Evolutionary conservation across 2,888 invertebrate genomes (phyloP), one percentile per base, ranked within the genome.

Genomic region (Ichneumoninae sp.): DNA sequence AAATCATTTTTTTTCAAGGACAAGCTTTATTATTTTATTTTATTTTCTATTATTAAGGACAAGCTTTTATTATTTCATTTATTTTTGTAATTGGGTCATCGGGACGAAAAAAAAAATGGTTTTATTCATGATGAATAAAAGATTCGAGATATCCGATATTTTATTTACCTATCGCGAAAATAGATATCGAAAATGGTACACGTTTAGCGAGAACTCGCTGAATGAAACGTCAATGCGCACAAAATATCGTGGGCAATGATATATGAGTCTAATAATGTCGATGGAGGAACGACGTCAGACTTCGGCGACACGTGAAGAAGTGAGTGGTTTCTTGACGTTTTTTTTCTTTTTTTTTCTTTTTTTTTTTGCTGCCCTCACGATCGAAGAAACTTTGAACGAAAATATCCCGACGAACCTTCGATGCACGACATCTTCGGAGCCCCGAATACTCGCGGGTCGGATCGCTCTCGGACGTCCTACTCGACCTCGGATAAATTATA

Each of bases 381-480:
- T 54, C 71, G 54, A 36, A 40, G 52, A 54, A 71, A 71, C 16
- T 54, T 22, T 22, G 5, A 22, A 54, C 36, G 71, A 13, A 71
- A 71, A 71, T 71, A 71, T 36, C 71, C 22, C 36, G 54, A 71
- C 22, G 71, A 47, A 71, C 71, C 13, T 36, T 54, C 70, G 70
- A 70, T 52, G 22, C 36, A 19, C 33, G 30, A 22, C n/a, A 54
- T 52, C 71, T 30, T 16, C 30, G 16, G 16, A n/a, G 40, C 26
- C 26, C 22, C 57, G 22, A 22, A 57, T 22, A 57, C 26, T 3
- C 57, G 4, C 22, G 26, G 57, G 57, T 13, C 19, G 13, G 26
- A 60, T 60, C 22, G 30, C n/a, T 73, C 40, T 73, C 4, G 26
- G 26, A 73, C 57, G 22, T 44, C 22, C 26, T 73, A n/a, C 71